Conservation (phyloP, 2,797 vertebrate species). For the Gadopsis marmoratus region DNA sequence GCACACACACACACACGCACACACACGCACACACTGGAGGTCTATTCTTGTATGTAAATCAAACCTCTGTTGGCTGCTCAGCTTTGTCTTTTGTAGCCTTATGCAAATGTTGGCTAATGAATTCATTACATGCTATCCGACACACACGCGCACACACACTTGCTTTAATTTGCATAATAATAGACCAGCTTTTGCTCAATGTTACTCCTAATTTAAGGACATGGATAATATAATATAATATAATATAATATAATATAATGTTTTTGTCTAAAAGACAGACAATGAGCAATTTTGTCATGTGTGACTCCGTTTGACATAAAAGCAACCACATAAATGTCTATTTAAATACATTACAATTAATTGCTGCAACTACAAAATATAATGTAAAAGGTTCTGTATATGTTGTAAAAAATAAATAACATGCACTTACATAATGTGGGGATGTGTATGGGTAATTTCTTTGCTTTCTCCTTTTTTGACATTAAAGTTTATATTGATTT, state of each 20-base stretch:
- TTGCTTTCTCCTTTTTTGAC: no score
- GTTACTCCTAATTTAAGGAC: constrained; percentile 30
- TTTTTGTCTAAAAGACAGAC: background rate
- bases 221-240: background rate
- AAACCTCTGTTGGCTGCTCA: constrained; percentile 41
- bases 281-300: background rate
- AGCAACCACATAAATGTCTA: background rate
- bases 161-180: constrained; percentile 53
- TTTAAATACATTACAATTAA: no score
- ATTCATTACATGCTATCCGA: constrained; percentile 64
- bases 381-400: no score
- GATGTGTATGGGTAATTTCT: background rate
- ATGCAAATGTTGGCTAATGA: constrained; percentile 66
- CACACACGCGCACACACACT: constrained; percentile 22
- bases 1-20: background rate
- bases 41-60: constrained; percentile 50
- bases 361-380: no score
- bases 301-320: background rate
- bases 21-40: constrained; percentile 20
- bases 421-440: background rate
- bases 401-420: background rate
- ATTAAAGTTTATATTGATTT: no score
- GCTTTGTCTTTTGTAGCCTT: constrained; percentile 51
- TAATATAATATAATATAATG: background rate
- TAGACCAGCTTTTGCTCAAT: constrained; percentile 11